Evolutionary conservation across 2,113 vertebrate species (phyloP).

Genomic region (Phyllopteryx taeniolatus): DNA sequence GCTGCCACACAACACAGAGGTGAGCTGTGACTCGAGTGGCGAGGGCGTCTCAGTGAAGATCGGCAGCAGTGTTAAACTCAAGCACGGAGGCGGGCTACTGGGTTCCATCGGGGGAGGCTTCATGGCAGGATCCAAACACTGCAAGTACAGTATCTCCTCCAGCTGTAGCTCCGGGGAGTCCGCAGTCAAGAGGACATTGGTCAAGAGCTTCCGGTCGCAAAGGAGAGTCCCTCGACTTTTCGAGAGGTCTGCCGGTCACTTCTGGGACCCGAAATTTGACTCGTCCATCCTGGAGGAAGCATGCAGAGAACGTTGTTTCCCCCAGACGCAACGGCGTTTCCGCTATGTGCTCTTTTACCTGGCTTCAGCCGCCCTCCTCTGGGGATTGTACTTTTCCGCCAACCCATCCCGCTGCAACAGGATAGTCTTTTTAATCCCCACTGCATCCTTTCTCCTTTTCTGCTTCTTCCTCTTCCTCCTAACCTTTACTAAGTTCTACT

Average conservation of each 20-base stretch:
- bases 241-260: constrained; percentile 87
- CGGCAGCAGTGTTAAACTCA: constrained; percentile 70
- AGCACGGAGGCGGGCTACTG: constrained; percentile 63
- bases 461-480: constrained; percentile 83
- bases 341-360: constrained; percentile 90
- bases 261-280: constrained; percentile 94
- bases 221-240: constrained; percentile 89
- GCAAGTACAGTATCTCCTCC: constrained; percentile 93
- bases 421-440: constrained; percentile 75
- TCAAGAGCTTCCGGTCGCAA: constrained; percentile 69
- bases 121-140: constrained; percentile 79
- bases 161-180: constrained; percentile 91
- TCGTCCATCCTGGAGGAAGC: constrained; percentile 91
- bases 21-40: constrained; percentile 87
- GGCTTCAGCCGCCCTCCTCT: constrained; percentile 78
- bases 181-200: constrained; percentile 67
- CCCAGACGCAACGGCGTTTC: constrained; percentile 88
- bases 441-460: constrained; percentile 80
- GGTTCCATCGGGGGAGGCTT: constrained; percentile 60
- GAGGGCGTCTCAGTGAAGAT: constrained; percentile 85
- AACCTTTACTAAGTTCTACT: constrained; percentile 85
- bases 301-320: constrained; percentile 90
- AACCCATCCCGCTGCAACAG: constrained; percentile 75
- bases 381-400: constrained; percentile 83
- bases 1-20: constrained; percentile 88